These are phyloP conservation scores for Chlamydotis undulata DNA, from an alignment of 2,113 vertebrate species.

Conservation along the genomic window DNA sequence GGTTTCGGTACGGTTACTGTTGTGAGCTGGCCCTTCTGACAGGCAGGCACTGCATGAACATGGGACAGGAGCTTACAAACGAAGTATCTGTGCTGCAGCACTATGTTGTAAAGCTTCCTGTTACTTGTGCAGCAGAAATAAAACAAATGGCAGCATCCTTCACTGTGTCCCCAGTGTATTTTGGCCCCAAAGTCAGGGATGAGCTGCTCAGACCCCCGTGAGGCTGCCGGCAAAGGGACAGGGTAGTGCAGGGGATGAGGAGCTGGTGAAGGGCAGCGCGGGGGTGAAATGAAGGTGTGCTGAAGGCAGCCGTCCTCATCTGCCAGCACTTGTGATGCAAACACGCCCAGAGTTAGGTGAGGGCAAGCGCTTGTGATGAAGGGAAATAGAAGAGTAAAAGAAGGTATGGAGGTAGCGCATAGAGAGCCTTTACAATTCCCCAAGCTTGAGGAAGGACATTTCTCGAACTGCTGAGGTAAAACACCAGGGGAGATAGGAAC, in stretches of 20 bases:
- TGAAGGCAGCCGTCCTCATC: background rate
- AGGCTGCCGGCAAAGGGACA: background rate
- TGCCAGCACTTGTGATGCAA: background rate
- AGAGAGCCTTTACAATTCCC: background rate
- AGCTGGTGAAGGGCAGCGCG: background rate
- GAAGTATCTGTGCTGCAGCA: background rate
- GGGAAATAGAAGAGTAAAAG: background rate
- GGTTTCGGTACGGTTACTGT: background rate
- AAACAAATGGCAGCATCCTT: background rate
- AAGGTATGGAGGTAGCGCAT: background rate
- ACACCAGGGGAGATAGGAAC: background rate
- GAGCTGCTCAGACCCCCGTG: background rate
- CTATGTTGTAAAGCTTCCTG: background rate
- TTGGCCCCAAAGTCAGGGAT: background rate
- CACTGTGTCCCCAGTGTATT: background rate
- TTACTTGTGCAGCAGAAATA: background rate
- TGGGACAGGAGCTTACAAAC: background rate
- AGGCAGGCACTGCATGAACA: background rate
- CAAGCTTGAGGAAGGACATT: background rate
- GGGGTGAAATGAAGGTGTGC: background rate
- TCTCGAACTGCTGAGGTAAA: background rate
- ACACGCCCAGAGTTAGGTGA: accelerated
- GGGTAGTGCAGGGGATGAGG: background rate
- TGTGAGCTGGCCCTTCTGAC: background rate
- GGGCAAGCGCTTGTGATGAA: background rate